Base-by-base conservation (phyloP, 1,140 invertebrate species). In the Bactericera cockerelli region DNA sequence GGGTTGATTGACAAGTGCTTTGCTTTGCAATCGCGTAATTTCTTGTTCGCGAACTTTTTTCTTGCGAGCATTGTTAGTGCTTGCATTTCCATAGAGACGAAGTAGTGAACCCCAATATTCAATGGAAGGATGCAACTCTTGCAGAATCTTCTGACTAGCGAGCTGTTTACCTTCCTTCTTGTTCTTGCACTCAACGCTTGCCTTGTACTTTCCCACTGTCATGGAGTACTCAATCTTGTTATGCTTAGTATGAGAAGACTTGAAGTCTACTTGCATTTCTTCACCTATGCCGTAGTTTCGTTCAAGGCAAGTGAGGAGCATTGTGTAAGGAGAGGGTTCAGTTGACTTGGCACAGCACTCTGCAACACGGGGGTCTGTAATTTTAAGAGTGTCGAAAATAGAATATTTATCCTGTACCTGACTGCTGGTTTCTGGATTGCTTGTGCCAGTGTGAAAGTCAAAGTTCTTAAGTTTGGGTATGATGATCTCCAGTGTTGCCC, bases 131-230 rank as follows among this genome's bases (percentile, higher is more conserved):
- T 96, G 93, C 25, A 95, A 57, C 26, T 22, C 78, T 71, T 95
- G 87, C 26, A 98, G 70, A 64, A 98, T 93, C n/a, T 88, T 83
- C 74, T 98, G 94, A 14, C 93, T 91, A 11, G 93, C 93, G 65
- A 88, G 75, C 69, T 98, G 94, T 71, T 98, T 98, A n/a, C 93
- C 94, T 67, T 94, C 93, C 66, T 91, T 82, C 73, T 98, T 98
- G 74, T 97, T 98, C 67, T 92, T 89, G 71, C 93, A 96, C 8
- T 82, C 69, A 66, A 91, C 87, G n/a, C 82, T 83, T 3, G 87
- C 87, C 14, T 81, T 84, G 67, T 97, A 91, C 68, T 93, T 91
- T 14, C 92, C 93, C 53, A 96, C 92, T 11, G 81, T 84, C 89
- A 98, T 94, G 38, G 84, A 88, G 67, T 93, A 93, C 75, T 95